Evolutionary conservation across 2,888 invertebrate species (phyloP).

Genomic region (Habroteleia sp.): DNA sequence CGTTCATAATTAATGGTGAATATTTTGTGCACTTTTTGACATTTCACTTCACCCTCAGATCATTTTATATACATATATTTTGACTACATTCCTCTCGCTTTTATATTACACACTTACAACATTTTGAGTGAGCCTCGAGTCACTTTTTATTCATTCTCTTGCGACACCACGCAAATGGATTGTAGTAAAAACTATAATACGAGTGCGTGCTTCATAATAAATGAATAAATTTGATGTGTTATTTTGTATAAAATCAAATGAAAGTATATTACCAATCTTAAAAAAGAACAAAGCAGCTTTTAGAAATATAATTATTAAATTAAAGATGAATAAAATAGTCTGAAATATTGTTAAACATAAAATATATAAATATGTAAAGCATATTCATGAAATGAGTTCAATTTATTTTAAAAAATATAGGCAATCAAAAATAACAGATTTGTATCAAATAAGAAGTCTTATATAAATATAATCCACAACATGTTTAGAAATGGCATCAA

Average conservation of each 20-base stretch:
- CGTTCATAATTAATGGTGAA: conserved; percentile 73
- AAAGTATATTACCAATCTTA: background rate
- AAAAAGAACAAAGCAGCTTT: conserved; percentile 1
- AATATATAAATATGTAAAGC: no score
- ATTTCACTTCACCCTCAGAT: conserved; percentile 79
- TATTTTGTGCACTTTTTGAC: conserved; percentile 79
- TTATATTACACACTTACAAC: conserved; percentile 76
- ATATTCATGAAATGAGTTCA: no score
- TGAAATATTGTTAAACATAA: no score
- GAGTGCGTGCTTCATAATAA: background rate
- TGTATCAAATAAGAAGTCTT: no score
- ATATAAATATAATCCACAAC: no score
- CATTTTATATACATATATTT: conserved; percentile 74
- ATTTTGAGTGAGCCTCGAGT: conserved; percentile 59
- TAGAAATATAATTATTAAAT: conserved; percentile 4
- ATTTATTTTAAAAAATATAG: no score
- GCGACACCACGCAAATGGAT: conserved; percentile 41
- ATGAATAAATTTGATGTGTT: conserved; percentile 4
- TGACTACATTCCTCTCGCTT: conserved; percentile 65
- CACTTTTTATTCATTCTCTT: conserved; percentile 59
- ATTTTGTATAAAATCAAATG: conserved; percentile 19
- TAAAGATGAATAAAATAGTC: background rate
- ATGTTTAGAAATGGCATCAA: no score
- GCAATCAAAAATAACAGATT: no score
- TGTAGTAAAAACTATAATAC: background rate